A percentile compares a stretch with the other conserved stretches of the same genome.
These are phyloP conservation scores for Prenolepis imparis DNA, from an alignment of 2,888 invertebrate species.

Conservation along the genomic window DNA sequence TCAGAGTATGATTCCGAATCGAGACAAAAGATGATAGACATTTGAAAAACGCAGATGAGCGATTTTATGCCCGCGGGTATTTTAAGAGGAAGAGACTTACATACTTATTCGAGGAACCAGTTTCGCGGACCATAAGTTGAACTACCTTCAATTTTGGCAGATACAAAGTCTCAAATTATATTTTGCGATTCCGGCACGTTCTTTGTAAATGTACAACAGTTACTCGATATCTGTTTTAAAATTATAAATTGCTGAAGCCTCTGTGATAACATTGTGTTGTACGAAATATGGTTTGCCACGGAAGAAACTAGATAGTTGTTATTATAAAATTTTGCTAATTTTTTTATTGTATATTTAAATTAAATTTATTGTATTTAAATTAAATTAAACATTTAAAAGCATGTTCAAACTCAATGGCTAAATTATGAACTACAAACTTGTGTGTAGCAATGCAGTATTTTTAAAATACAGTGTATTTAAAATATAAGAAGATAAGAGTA, in stretches of 20 bases:
- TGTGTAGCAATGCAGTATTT: too few species aligned
- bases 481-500: too few species aligned
- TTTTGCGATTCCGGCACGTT: not conserved
- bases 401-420: not conserved
- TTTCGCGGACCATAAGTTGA: constrained; percentile 31
- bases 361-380: too few species aligned
- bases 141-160: not conserved
- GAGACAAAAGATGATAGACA: not conserved
- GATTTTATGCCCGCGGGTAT: not conserved
- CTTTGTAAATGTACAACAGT: not conserved
- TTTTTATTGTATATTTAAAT: not conserved
- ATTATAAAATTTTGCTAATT: not conserved
- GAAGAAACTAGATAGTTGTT: not conserved
- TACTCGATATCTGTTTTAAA: not conserved
- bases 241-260: not conserved
- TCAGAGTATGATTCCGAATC: not conserved
- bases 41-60: not conserved
- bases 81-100: constrained; percentile 35
- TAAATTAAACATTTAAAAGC: not conserved
- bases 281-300: not conserved
- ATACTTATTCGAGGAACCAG: constrained; percentile 50
- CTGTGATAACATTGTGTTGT: not conserved
- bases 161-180: not conserved
- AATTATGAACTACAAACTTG: too few species aligned
- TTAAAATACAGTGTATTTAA: too few species aligned